phyloP scores from a whole-genome alignment of 2,113 vertebrate species.

The Callaeas wilsoni region DNA sequence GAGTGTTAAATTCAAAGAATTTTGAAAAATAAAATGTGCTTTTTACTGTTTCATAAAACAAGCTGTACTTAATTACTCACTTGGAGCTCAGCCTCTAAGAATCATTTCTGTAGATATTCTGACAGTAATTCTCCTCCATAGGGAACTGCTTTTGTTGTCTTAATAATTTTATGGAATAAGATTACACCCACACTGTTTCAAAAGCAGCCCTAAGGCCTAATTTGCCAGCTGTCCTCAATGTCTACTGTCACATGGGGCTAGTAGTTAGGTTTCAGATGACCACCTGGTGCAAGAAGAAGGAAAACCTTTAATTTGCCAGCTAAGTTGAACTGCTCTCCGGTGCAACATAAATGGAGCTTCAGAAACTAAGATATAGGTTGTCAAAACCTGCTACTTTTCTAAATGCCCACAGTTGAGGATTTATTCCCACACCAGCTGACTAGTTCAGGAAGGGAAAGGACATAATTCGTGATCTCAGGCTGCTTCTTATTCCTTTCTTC shows the following conservation, averaged over 20 bases:
- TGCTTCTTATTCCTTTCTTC: background rate
- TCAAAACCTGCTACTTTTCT: background rate
- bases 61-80: background rate
- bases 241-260: background rate
- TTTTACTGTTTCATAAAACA: background rate
- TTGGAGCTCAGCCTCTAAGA: background rate
- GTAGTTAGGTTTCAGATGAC: background rate
- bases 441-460: background rate
- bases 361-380: background rate
- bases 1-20: background rate
- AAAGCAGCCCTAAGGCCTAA: background rate
- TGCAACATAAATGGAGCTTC: background rate
- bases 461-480: background rate
- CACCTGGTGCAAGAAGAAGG: background rate
- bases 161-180: background rate
- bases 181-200: background rate
- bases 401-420: background rate
- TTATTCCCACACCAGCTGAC: background rate
- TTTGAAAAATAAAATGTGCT: background rate
- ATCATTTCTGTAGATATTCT: background rate
- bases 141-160: background rate
- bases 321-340: background rate
- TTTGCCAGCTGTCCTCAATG: constrained; percentile 29
- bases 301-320: background rate
- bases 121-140: background rate